These are phyloP conservation scores for Cynaeus angustus DNA, from an alignment of 2,888 invertebrate genomes.

Conservation along the genomic window DNA sequence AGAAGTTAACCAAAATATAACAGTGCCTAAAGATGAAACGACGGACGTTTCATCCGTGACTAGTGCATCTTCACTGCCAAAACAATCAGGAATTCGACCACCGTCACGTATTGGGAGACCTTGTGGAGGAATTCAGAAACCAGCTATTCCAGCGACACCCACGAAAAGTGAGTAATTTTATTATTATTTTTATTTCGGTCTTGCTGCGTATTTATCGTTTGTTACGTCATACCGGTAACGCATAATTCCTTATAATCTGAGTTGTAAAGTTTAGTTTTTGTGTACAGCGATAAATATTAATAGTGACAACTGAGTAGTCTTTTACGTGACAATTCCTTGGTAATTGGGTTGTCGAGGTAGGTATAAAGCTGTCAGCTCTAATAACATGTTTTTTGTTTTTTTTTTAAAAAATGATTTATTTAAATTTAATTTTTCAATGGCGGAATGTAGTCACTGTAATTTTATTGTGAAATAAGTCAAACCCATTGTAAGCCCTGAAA, in stretches of 20 bases:
- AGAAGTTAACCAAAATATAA: slow-evolving; percentile 28
- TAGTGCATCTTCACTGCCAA: slow-evolving; percentile 57
- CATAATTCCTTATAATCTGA: slow-evolving; percentile 14
- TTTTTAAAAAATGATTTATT: too few relatives aligned
- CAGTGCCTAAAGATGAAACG: slow-evolving; percentile 42
- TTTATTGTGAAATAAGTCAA: too few relatives aligned
- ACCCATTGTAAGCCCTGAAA: too few relatives aligned
- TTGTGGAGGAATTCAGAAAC: slow-evolving; percentile 79
- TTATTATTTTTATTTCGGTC: slow-evolving; percentile 46
- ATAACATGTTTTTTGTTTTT: background rate
- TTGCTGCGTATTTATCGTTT: slow-evolving; percentile 27
- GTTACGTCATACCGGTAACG: slow-evolving; percentile 35
- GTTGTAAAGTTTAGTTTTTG: slow-evolving; percentile 10
- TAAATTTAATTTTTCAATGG: too few relatives aligned
- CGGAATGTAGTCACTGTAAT: too few relatives aligned
- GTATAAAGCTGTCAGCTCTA: background rate
- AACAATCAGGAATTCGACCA: slow-evolving; percentile 78
- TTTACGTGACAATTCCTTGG: background rate
- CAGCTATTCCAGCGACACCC: slow-evolving; percentile 77
- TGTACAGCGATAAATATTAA: slow-evolving; percentile 18
- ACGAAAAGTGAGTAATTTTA: slow-evolving; percentile 67
- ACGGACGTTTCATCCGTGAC: slow-evolving; percentile 37
- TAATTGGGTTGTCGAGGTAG: background rate
- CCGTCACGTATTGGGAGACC: slow-evolving; percentile 81
- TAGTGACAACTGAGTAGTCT: background rate